Base-by-base conservation (phyloP, 2,797 vertebrate genomes). In the Channa striata region DNA sequence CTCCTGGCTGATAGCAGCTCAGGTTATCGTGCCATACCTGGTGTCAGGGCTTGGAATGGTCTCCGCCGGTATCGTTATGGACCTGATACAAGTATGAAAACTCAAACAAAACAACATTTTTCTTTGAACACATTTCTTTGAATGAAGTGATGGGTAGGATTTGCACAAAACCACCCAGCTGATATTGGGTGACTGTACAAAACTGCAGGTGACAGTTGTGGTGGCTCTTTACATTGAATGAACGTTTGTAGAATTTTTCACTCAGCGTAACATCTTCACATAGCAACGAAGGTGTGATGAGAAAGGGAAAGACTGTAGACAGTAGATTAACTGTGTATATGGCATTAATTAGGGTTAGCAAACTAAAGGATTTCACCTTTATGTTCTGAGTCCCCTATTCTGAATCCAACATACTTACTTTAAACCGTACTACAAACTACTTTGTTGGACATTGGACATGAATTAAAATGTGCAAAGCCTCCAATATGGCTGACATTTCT, bases 11-110 rank as follows among this genome's bases (percentile, higher is more conserved):
- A 95, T 96, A 21, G 89, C 91, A 0, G 91, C 89, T 25, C 96
- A 99, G 87, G 82, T 97, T 13, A 72, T 95, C 0, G 68, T 96
- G 79, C 97, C 96, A 0, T 93, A 93, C 83, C 93, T 98, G 81
- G 90, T 98, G 73, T 95, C 95, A 0, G 96, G 96, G 16, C 87
- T 97, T 20, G 96, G 96, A 62, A 91, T 97, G 96, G 94, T 97
- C 78, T 91, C 88, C 0, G 95, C 97, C 4, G 97, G 97, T 25
- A 91, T 99, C 73, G 80, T 98, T 80, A 97, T 98, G 95, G 94
- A 97, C 82, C 70, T 90, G 9, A 85, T 97, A 86, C 96, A 97
- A 95, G 97, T 99, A 96, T 57, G 95, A 78, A 11, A 71, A 48
- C 43, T 49, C 39, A 51, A 8, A 64, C n/a, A n/a, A n/a, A n/a